These are phyloP conservation scores for Oreohelix idahoensis DNA, from an alignment of 1,140 invertebrate species.

Conservation along the genomic window DNA sequence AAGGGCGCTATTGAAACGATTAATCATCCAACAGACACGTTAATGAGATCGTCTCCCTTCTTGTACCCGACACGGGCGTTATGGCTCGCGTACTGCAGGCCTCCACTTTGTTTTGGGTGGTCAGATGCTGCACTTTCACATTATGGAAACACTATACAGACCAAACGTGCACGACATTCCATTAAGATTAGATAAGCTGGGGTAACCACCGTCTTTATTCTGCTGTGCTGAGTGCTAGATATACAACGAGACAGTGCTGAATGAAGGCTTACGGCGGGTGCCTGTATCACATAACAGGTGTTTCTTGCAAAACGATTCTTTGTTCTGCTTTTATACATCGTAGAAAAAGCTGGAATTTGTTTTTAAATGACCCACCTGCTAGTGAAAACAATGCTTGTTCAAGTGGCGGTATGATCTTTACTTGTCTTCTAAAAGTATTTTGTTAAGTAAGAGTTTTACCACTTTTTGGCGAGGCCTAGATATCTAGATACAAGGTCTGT, in stretches of 20 bases:
- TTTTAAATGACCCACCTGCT: too few relatives aligned
- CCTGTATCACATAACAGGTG: not conserved
- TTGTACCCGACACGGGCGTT: not conserved
- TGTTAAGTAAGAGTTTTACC: too few relatives aligned
- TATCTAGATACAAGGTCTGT: too few relatives aligned
- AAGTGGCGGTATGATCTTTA: too few relatives aligned
- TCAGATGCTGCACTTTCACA: not conserved
- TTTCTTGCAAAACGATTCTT: not conserved
- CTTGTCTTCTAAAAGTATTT: too few relatives aligned
- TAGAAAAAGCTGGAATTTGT: too few relatives aligned
- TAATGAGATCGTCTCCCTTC: not conserved
- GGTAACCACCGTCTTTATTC: not conserved
- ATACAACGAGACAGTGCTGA: not conserved
- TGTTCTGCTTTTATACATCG: too few relatives aligned
- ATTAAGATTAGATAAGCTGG: not conserved
- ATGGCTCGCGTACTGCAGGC: not conserved
- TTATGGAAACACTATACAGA: not conserved
- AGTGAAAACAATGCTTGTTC: too few relatives aligned
- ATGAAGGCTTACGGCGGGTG: not conserved
- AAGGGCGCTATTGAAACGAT: not conserved
- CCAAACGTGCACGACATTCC: not conserved
- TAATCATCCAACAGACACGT: not conserved
- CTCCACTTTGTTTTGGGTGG: not conserved
- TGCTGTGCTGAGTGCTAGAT: not conserved
- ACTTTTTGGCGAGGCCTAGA: too few relatives aligned